Conservation (phyloP, 2,113 vertebrate genomes). For the Perca flavescens region DNA sequence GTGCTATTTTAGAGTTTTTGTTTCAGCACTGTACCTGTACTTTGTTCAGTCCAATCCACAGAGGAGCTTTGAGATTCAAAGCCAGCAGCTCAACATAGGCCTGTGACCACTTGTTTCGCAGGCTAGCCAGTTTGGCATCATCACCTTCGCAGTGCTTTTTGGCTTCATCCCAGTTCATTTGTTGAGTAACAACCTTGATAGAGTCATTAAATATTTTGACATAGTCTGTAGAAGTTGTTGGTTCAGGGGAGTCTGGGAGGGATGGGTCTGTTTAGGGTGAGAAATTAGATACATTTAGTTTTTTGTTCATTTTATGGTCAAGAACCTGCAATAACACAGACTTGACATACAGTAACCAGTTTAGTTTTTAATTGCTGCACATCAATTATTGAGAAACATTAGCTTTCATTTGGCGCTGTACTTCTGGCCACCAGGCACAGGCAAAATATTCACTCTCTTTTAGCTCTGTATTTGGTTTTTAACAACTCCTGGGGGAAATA, state of each 20-base stretch:
- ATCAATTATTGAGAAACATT: background rate
- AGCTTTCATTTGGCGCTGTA: background rate
- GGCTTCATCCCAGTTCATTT: conserved; percentile 88
- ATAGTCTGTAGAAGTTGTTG: conserved; percentile 57
- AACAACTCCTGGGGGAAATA: too few relatives aligned
- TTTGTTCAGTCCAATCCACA: conserved; percentile 91
- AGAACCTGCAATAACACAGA: background rate
- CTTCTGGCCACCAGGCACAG: too few relatives aligned
- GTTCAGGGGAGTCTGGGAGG: conserved; percentile 66
- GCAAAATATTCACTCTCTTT: too few relatives aligned
- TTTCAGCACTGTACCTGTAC: conserved; percentile 80
- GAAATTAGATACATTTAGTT: background rate
- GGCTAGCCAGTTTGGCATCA: conserved; percentile 82
- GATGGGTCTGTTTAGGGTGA: conserved; percentile 77
- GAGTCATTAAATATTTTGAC: conserved; percentile 83
- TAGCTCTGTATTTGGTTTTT: too few relatives aligned
- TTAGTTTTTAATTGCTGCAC: too few relatives aligned
- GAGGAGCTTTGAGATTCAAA: conserved; percentile 71
- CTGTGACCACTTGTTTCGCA: conserved; percentile 81
- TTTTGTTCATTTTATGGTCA: background rate
- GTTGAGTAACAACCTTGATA: conserved; percentile 79
- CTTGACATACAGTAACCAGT: too few relatives aligned
- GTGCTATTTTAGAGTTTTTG: background rate
- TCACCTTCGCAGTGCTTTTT: conserved; percentile 77
- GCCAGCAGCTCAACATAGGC: conserved; percentile 82